Evolutionary conservation across 2,888 invertebrate species (phyloP).

Genomic region (Diarsia rubi): DNA sequence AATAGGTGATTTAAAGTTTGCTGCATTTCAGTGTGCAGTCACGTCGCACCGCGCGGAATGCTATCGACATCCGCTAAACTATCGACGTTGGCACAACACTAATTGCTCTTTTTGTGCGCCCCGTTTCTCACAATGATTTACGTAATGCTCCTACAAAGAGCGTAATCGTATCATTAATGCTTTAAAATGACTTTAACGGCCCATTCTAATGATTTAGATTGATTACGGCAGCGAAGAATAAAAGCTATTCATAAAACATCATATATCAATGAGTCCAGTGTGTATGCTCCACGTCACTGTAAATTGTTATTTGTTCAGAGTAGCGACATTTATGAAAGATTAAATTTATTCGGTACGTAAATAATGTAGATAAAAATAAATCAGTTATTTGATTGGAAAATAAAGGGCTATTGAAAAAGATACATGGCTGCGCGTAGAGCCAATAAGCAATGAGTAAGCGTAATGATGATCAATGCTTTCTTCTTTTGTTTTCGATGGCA

Average conservation of each 20-base stretch:
- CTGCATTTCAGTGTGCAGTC: conserved; percentile 84
- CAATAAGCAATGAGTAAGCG: conserved; percentile 4
- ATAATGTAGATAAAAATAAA: conserved; percentile 42
- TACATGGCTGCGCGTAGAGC: background rate
- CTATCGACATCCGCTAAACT: conserved; percentile 90
- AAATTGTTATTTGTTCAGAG: conserved; percentile 59
- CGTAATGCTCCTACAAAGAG: conserved; percentile 79
- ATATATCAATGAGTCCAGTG: conserved; percentile 60
- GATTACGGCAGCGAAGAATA: conserved; percentile 75
- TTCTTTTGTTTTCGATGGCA: background rate
- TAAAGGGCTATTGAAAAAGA: conserved; percentile 27
- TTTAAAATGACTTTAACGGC: conserved; percentile 82
- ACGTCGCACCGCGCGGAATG: conserved; percentile 85
- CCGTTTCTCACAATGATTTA: conserved; percentile 87
- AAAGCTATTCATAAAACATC: conserved; percentile 65
- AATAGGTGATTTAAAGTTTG: conserved; percentile 65
- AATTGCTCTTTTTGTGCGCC: conserved; percentile 86
- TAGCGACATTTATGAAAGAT: conserved; percentile 60
- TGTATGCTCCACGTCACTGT: conserved; percentile 44
- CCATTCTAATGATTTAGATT: conserved; percentile 85
- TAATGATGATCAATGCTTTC: background rate
- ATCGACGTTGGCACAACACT: conserved; percentile 88
- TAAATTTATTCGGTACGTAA: conserved; percentile 60
- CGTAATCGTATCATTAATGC: conserved; percentile 85
- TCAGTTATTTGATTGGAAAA: conserved; percentile 32